Evolutionary conservation across 2,888 invertebrate species (phyloP).

Genomic region (Lithophane semibrunnea): DNA sequence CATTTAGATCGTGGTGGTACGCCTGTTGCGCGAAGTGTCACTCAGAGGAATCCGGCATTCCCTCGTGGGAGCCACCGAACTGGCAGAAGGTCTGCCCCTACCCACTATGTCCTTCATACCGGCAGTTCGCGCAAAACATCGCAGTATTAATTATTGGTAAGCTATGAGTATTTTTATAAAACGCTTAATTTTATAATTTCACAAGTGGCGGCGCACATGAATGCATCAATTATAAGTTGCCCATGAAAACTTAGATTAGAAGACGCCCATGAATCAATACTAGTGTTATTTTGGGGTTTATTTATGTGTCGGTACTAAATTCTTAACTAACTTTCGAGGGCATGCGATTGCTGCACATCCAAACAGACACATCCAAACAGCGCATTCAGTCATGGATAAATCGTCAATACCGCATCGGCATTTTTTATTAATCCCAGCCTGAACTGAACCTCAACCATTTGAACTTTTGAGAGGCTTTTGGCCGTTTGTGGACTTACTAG

Average conservation of each 20-base stretch:
- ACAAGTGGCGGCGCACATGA: constrained; percentile 7
- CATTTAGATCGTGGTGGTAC: constrained; percentile 95
- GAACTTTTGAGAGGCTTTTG: neutral
- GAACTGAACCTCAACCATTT: neutral
- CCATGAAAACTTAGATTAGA: constrained; percentile 38
- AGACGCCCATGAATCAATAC: constrained; percentile 1
- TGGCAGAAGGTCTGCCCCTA: constrained; percentile 96
- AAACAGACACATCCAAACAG: too few relatives aligned
- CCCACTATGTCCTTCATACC: constrained; percentile 95
- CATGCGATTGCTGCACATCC: neutral
- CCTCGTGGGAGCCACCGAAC: constrained; percentile 95
- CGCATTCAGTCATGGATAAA: neutral
- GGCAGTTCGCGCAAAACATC: constrained; percentile 94
- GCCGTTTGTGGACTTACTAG: too few relatives aligned
- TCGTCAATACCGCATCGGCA: neutral
- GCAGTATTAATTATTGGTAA: constrained; percentile 93
- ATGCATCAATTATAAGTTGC: constrained; percentile 37
- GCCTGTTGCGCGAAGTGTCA: constrained; percentile 95
- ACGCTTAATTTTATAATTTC: constrained; percentile 9
- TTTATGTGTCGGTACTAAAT: neutral
- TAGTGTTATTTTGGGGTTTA: constrained; percentile 12
- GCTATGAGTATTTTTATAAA: constrained; percentile 42
- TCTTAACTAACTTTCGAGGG: constrained; percentile 9
- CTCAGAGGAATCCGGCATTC: constrained; percentile 92
- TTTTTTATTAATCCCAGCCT: neutral